Base-by-base conservation (phyloP, 2,113 vertebrate genomes). In the Cyprinus carpio region DNA sequence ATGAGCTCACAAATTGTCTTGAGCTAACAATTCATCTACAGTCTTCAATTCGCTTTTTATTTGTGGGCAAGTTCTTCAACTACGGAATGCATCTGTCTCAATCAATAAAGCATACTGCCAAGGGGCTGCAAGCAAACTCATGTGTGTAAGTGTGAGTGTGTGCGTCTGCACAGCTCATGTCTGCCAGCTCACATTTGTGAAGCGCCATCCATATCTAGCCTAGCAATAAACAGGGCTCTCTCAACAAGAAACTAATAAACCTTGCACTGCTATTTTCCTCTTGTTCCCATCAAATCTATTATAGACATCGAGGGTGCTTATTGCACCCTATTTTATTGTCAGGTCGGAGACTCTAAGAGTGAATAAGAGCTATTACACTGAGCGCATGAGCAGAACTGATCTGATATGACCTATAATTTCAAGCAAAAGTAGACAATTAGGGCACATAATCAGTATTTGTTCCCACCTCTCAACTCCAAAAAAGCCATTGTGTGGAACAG, bases 1-100 rank as follows among this genome's bases (percentile, higher is more conserved):
- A 93, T 93, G 92, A 90, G 88, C 91, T 92, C 34, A 81, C 81
- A 71, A 78, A 89, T 89, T 82, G 85, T 88, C 89, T 86, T 77
- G 65, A 27, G 65, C 87, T 86, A 75, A 84, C 89, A 90, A 91
- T 92, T 82, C 31, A 88, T 92, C 91, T 85, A 86, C 74, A 81
- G 87, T 90, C 90, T 87, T 89, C 90, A 92, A 91, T 91, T 90
- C 77, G 85, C 85, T 84, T 90, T 82, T 80, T 56, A 31, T 89
- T 89, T 89, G 67, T 62, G 69, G 82, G 54, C 7, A 46, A 31
- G 80, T 86, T 87, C 79, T 69, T 88, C 85, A 78, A 40, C 6
- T 11, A 10, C 18, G 82, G 87, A 82, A 34, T 29, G 58, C 84
- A 82, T 87, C 84, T 54, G 87, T 86, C 85, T 89, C 86, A 90